Percentiles rank a stretch among this genome's conserved stretches.
These are phyloP conservation scores for Drosophila bocqueti DNA, from an alignment of 1,140 invertebrate genomes.

Conservation along the genomic window DNA sequence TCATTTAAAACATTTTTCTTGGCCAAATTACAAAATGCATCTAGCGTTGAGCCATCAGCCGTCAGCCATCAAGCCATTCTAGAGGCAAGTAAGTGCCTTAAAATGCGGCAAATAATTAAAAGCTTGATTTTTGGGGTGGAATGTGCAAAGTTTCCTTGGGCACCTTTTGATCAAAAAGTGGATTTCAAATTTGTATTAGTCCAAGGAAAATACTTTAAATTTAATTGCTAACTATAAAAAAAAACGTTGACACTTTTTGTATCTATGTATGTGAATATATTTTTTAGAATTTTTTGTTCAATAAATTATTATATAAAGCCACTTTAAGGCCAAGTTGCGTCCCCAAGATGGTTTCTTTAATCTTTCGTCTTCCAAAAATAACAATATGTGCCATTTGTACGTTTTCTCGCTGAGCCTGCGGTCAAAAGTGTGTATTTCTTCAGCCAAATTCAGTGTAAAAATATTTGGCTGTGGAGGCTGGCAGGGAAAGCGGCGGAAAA, in stretches of 20 bases:
- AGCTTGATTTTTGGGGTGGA: not conserved
- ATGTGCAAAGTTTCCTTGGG: no score
- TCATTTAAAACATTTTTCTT: conserved; percentile 83
- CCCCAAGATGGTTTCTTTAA: conserved; percentile 23
- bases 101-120: not conserved
- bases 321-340: not conserved
- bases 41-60: conserved; percentile 12
- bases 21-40: conserved; percentile 70
- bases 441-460: conserved; percentile 58
- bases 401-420: conserved; percentile 39
- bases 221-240: not conserved
- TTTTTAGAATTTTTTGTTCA: not conserved
- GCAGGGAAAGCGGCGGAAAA: not conserved
- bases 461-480: conserved; percentile 27
- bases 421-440: conserved; percentile 40
- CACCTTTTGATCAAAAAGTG: no score
- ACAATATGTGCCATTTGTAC: conserved; percentile 20
- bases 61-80: not conserved
- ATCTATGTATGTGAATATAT: not conserved
- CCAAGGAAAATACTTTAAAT: not conserved
- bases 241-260: not conserved
- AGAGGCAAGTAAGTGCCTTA: not conserved
- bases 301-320: no score
- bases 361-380: conserved; percentile 49
- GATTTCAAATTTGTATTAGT: no score